A percentile compares a stretch with the other conserved stretches of the same genome.
Evolutionary conservation across 2,113 vertebrate species (phyloP).

Genomic region (Chamaea fasciata): DNA sequence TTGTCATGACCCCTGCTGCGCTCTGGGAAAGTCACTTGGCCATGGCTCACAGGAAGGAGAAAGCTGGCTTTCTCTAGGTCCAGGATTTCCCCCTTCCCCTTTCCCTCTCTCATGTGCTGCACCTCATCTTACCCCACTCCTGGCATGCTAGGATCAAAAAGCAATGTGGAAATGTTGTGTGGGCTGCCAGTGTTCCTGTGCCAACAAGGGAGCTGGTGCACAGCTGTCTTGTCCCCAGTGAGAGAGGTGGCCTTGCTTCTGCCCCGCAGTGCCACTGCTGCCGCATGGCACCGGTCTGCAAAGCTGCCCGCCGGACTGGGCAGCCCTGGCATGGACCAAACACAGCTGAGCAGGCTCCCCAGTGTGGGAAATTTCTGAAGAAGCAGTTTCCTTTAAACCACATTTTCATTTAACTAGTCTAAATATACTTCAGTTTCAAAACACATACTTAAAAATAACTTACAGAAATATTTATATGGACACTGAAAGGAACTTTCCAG

Average conservation of each 20-base stretch:
- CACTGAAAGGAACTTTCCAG: constrained; percentile 28
- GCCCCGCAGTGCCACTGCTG: rapidly evolving
- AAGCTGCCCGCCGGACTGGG: neutral
- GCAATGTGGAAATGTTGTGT: rapidly evolving
- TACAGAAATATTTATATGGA: constrained; percentile 61
- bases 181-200: neutral
- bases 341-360: neutral
- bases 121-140: neutral
- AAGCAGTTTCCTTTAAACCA: constrained; percentile 27
- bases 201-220: neutral
- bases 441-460: constrained; percentile 63
- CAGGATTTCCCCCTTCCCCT: neutral
- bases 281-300: rapidly evolving
- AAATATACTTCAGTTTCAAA: constrained; percentile 67
- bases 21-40: neutral
- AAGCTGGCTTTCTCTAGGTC: neutral
- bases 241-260: neutral
- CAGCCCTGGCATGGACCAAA: neutral
- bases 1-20: neutral
- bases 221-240: rapidly evolving
- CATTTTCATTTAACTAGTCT: constrained; percentile 56
- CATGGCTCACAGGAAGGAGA: neutral
- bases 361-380: constrained; percentile 62
- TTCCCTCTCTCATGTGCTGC: neutral
- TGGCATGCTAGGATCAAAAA: neutral